Base-by-base conservation (phyloP, 2,113 vertebrate species). In the Chaetops frenatus region DNA sequence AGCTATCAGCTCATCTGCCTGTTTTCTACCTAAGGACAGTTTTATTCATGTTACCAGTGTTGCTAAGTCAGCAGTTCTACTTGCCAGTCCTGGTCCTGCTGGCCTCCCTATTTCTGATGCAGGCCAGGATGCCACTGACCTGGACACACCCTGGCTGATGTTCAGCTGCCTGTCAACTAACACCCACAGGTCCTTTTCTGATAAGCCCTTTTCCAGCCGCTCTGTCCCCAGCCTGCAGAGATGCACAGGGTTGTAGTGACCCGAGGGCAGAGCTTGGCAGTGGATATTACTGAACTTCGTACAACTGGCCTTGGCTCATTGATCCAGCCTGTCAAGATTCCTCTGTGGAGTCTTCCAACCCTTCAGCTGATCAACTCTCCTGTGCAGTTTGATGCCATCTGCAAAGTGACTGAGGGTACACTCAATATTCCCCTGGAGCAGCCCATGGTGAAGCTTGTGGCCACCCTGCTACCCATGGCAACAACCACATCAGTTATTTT, bases 381-480 rank as follows among this genome's bases (percentile, higher is more conserved):
- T 15, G 4, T 14, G 20, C 11, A 53, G n/a, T 29, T 53, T 0
- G 0, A 15, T 45, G 29, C 27, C 20, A 31, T 18, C 61, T 74
- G n/a, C 16, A 40, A 53, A 60, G 17, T n/a, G 45, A 12, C 25
- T 42, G 42, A 22, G 5, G 17, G 9, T 35, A 35, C 16, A 56
- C 25, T 35, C 0, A 0, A 45, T 60, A 74, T 29, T 81, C 21
- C 51, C 15, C 9, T 42, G 54, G 22, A 51, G n/a, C 48, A 82
- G 27, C n/a, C 29, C 12, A 11, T 3, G 38, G 11, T 42, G 23
- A 86, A 58, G 42, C 6, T 53, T 13, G 21, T 10, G 57, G 11
- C 24, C 4, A 5, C 13, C 4, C 24, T 58, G 28, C 12, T 18
- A 16, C 17, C 16, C 58, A 3, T 8, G 27, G 27, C 64, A 94